Base-by-base conservation (phyloP, 2,888 invertebrate genomes). In the Lithosia quadra region DNA sequence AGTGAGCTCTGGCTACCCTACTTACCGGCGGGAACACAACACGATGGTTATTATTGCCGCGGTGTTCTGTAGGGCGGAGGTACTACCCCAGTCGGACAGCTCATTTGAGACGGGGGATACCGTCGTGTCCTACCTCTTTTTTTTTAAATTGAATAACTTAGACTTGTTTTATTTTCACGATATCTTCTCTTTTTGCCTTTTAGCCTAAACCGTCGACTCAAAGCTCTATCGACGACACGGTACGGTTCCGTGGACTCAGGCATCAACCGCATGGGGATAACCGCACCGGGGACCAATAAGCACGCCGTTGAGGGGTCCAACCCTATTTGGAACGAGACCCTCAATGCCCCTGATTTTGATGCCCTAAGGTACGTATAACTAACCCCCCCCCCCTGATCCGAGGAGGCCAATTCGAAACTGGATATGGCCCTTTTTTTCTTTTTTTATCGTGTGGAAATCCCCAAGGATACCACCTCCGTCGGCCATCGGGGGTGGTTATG, bases 241-340 rank as follows among this genome's bases (percentile, higher is more conserved):
- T 97, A 96, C 87, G 96, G 96, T 0, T 97, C 97, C 0, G 92
- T 96, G 79, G 96, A 96, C 74, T 96, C 96, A 0, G 96, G 95
- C 2, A 88, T 96, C 73, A 96, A 96, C 90, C 95, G 95, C 79
- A 89, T 89, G 18, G 96, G 93, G 0, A 80, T 92, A 61, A 91
- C 95, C 3, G 49, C 49, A n/a, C 97, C 97, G 11, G 96, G 96
- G 55, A 97, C 97, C 63, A 97, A 97, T 91, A 96, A 96, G 76
- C 96, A 96, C 89, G 96, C 97, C 0, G 89, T 95, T 2, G 96
- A 97, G 84, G 97, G 97, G 22, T 96, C 97, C 63, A 97, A 97
- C 91, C 97, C 97, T 2, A 96, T 97, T 33, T 97, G 96, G 94
- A 96, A 96, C 80, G 95, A 95, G 71, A 90, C 92, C 69, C 83